phyloP scores from a whole-genome alignment of 2,888 invertebrate species.

The Cylloceria caligata region DNA sequence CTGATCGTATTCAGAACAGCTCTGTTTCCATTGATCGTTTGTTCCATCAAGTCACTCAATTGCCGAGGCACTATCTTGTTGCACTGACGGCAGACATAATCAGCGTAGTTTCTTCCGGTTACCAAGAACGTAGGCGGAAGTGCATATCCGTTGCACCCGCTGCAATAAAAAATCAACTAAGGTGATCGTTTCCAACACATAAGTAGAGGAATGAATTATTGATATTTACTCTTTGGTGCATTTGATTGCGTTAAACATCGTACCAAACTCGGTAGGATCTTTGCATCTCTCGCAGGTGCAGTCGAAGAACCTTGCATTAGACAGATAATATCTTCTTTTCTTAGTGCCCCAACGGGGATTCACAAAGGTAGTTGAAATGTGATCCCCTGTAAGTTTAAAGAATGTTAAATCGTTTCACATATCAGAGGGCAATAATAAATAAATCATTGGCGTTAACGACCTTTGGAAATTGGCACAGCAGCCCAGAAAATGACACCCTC shows the following conservation, averaged over 20 bases:
- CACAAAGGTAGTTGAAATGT: constrained; percentile 91
- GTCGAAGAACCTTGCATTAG: constrained; percentile 91
- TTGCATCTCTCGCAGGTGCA: constrained; percentile 89
- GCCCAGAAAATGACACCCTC: constrained; percentile 84
- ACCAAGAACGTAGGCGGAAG: constrained; percentile 87
- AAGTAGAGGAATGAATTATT: constrained; percentile 85
- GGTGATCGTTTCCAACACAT: constrained; percentile 82
- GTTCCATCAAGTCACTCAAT: too few species aligned
- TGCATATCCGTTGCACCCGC: constrained; percentile 87
- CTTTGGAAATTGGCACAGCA: constrained; percentile 73
- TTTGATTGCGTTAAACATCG: constrained; percentile 90
- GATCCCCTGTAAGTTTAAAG: constrained; percentile 86
- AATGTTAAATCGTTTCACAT: constrained; percentile 28
- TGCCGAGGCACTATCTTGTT: too few species aligned
- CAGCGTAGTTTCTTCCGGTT: too few species aligned
- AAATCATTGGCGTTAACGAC: constrained; percentile 60
- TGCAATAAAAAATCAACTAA: constrained; percentile 73
- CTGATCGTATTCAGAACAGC: too few species aligned
- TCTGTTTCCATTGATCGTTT: too few species aligned
- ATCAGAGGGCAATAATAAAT: not conserved
- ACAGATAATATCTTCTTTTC: constrained; percentile 90
- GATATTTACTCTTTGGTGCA: constrained; percentile 87
- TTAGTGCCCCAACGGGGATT: constrained; percentile 93
- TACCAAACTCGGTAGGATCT: too few species aligned
- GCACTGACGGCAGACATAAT: too few species aligned